Percentiles rank a stretch among this genome's conserved stretches.
These are phyloP conservation scores for Vanacampus margaritifer DNA, from an alignment of 2,113 vertebrate species.

Conservation along the genomic window DNA sequence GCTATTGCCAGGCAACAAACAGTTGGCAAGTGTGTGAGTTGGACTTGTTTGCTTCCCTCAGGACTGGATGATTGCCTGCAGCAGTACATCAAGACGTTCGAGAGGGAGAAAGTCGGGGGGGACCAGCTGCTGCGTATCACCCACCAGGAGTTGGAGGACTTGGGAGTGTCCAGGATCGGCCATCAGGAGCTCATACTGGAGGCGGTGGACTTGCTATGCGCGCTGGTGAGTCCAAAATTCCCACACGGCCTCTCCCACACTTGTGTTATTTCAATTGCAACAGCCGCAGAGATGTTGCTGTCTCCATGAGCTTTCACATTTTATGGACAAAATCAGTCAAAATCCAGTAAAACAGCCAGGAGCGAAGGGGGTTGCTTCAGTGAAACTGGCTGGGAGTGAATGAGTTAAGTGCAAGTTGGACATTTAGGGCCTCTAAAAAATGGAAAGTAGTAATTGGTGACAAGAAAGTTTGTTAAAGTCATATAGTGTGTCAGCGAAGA, in stretches of 20 bases:
- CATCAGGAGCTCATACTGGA: constrained; percentile 79
- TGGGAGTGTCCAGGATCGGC: constrained; percentile 77
- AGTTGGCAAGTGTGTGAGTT: neutral
- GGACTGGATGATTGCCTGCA: constrained; percentile 78
- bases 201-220: constrained; percentile 76
- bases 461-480: too few relatives aligned
- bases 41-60: constrained; percentile 32
- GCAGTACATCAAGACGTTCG: constrained; percentile 79
- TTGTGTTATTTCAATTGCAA: neutral
- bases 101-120: constrained; percentile 75
- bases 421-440: too few relatives aligned
- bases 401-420: too few relatives aligned
- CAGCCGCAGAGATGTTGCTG: too few relatives aligned
- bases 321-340: too few relatives aligned
- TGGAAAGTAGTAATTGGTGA: too few relatives aligned
- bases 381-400: too few relatives aligned
- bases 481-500: too few relatives aligned
- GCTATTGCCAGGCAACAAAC: neutral
- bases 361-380: too few relatives aligned
- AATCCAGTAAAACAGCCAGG: too few relatives aligned
- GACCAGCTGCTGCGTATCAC: constrained; percentile 78
- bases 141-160: constrained; percentile 78
- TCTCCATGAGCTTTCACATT: neutral
- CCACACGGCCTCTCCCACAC: constrained; percentile 17
- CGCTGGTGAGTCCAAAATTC: constrained; percentile 67